Evolutionary conservation across 2,113 vertebrate genomes (phyloP), one percentile per base, ranked within the genome.

Genomic region (Barbus barbus): DNA sequence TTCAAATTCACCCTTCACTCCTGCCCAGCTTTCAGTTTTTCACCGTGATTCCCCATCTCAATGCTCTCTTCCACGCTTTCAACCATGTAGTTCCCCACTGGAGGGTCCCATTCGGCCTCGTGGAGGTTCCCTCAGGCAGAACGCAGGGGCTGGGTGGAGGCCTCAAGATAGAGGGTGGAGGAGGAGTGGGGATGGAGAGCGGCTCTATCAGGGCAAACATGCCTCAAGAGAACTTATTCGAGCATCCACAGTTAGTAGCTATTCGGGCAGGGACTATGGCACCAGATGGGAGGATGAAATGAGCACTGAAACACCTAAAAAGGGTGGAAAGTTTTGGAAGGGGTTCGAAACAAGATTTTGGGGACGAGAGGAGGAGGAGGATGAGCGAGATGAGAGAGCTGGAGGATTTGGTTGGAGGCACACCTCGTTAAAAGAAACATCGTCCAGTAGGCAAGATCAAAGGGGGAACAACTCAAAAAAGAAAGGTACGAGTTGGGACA

Each of bases 151-250:
- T n/a, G 60, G 93, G 24, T 88, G 89, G 88, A 84, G 91, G 83
- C 84, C 86, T 12, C 91, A 87, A 5, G 78, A 87, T 1, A 83
- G 83, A 38, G 75, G 86, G 3, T 90, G 91, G 26, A 91, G 91
- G 87, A 91, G 86, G n/a, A 88, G 92, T 36, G 33, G 14, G 0
- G 92, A 94, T 41, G 90, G 91, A 4, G 93, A 94, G 9, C 91
- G 92, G 41, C 94, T 96, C 18, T 96, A 96, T 82, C 93, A 88
- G 86, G 95, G 95, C 7, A 95, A 94, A 69, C 95, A 96, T 14
- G 88, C 88, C 31, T 94, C 94, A 0, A 93, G 93, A 85, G 93
- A 94, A 88, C 79, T 95, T 84, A 88, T 95, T 83, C 93, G 94
- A 83, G 94, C 95, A 8, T 90, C 93, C 0, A 93, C 94, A 1